These are phyloP conservation scores for Porites cylindrica DNA, from an alignment of 92 coral and sea anemone genomes.

Conservation along the genomic window DNA sequence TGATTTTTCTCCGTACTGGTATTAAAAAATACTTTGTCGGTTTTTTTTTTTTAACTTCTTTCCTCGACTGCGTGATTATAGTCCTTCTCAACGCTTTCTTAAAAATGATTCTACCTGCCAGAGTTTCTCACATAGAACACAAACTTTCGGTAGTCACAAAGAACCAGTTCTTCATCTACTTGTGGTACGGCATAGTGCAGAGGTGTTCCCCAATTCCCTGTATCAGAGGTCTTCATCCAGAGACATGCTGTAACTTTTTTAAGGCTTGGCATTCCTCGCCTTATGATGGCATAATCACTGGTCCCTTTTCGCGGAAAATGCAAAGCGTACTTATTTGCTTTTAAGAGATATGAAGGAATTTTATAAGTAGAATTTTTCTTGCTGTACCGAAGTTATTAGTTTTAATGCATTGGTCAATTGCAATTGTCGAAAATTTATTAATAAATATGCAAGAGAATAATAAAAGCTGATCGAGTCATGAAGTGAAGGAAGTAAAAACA, in stretches of 20 bases:
- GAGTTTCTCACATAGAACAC: background rate
- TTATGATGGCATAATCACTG: constrained; percentile 35
- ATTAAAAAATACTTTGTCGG: background rate
- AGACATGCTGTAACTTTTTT: constrained; percentile 35
- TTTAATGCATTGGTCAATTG: background rate
- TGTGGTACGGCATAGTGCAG: constrained; percentile 20
- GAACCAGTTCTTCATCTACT: constrained; percentile 13
- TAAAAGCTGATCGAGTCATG: no score
- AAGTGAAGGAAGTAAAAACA: no score
- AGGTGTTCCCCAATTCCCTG: background rate
- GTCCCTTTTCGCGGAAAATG: constrained; percentile 35
- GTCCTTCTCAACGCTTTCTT: background rate
- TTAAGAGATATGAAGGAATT: background rate
- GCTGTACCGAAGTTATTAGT: background rate
- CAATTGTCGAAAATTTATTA: background rate
- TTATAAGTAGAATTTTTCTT: no score
- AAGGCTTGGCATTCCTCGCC: constrained; percentile 21
- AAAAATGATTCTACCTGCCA: background rate
- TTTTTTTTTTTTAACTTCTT: no score
- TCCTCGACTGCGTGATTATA: background rate
- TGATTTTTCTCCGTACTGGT: no score
- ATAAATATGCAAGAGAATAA: no score
- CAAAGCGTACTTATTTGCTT: constrained; percentile 2
- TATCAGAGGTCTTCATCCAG: constrained; percentile 46
- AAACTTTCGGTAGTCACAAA: constrained; percentile 18